Conservation (phyloP, 2,113 vertebrate species). For the Clinocottus analis region DNA sequence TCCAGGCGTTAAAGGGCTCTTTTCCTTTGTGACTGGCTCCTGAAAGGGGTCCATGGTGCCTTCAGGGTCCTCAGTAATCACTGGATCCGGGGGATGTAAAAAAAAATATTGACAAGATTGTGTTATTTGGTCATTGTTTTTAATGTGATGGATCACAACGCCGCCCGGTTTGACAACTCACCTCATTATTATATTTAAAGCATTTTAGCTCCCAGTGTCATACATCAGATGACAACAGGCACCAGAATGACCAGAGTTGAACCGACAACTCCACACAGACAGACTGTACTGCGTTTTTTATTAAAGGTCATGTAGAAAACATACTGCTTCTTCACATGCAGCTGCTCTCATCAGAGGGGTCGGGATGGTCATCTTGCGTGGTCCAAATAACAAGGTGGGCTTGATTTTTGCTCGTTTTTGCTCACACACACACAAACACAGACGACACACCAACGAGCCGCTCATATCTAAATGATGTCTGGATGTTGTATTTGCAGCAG, state of each 20-base stretch:
- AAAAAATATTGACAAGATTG: not conserved
- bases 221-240: no score
- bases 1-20: no score
- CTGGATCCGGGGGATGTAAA: not conserved
- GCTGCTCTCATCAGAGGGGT: not conserved
- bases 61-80: not conserved
- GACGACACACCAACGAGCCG: not conserved
- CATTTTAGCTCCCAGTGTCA: no score
- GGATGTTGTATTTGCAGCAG: not conserved
- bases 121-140: not conserved
- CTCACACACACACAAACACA: not conserved
- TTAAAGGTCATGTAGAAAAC: not conserved
- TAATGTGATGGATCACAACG: not conserved
- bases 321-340: not conserved
- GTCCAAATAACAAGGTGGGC: not conserved
- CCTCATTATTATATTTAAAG: not conserved
- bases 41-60: not conserved
- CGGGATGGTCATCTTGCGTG: not conserved
- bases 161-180: no score
- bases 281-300: no score
- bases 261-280: no score
- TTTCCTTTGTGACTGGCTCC: no score
- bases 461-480: not conserved
- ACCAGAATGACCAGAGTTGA: no score
- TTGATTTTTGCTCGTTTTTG: not conserved